Conservation (phyloP, 1,140 invertebrate species). For the Drosophila pectinifera region DNA sequence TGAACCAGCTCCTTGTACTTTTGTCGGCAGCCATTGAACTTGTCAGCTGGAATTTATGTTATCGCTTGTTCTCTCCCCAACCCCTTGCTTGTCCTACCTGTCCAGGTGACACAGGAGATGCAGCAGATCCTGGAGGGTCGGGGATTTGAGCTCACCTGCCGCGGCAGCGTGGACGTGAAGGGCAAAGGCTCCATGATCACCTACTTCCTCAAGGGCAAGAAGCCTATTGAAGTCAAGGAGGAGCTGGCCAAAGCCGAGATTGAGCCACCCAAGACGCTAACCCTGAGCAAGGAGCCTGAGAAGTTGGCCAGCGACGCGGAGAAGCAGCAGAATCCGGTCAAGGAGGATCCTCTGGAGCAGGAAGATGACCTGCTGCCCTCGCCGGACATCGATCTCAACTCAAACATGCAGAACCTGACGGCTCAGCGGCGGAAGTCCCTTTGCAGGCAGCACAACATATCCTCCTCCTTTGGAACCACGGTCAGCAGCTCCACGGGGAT, state of each 20-base stretch:
- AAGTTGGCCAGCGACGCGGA: not conserved
- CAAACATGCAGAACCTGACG: constrained; percentile 81
- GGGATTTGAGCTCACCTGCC: constrained; percentile 91
- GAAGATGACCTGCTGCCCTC: constrained; percentile 66
- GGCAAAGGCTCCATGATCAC: constrained; percentile 98
- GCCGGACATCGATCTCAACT: constrained; percentile 78
- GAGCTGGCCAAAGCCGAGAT: constrained; percentile 25
- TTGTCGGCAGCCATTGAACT: constrained; percentile 67
- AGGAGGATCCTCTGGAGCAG: constrained; percentile 6
- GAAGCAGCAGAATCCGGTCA: not conserved
- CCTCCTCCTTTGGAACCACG: constrained; percentile 79
- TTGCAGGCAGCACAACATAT: constrained; percentile 82
- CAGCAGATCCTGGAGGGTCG: constrained; percentile 90
- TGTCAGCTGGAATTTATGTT: constrained; percentile 78
- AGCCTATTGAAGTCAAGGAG: constrained; percentile 77
- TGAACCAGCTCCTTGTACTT: constrained; percentile 33
- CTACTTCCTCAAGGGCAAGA: constrained; percentile 90
- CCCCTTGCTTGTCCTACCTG: constrained; percentile 20
- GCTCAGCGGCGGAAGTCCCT: constrained; percentile 81
- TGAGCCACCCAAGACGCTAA: constrained; percentile 27
- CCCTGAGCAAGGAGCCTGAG: constrained; percentile 9
- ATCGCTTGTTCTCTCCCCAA: constrained; percentile 24
- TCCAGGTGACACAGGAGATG: constrained; percentile 94
- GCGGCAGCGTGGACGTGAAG: constrained; percentile 95
- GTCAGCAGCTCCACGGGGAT: constrained; percentile 71